A percentile compares a stretch with the other conserved stretches of the same genome.
Conservation (phyloP, 2,888 invertebrate species). For the Blera fallax region DNA sequence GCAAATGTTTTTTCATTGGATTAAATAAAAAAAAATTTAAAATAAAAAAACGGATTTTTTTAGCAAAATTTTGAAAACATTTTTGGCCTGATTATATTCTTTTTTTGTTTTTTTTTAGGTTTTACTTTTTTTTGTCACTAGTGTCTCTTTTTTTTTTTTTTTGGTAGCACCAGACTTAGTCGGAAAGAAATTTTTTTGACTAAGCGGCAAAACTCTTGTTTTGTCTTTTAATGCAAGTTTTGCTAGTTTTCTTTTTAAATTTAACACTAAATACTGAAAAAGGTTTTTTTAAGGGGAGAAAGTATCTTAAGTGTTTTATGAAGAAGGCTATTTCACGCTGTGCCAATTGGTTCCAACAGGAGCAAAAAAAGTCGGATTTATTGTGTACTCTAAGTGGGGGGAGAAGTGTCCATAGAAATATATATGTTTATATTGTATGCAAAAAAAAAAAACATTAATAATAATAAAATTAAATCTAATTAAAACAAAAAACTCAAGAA, state of each 20-base stretch:
- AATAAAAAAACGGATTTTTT: conserved; percentile 44
- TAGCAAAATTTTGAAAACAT: conserved; percentile 78
- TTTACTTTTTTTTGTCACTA: conserved; percentile 80
- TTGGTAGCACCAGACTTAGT: conserved; percentile 71
- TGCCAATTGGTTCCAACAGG: conserved; percentile 78
- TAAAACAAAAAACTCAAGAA: conserved; percentile 26
- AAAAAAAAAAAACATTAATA: conserved; percentile 24
- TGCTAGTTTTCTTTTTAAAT: conserved; percentile 53
- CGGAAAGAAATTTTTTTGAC: conserved; percentile 62
- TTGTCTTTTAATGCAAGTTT: conserved; percentile 46
- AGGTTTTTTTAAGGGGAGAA: conserved; percentile 33
- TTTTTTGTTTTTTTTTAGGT: conserved; percentile 72
- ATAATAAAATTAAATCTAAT: conserved; percentile 49
- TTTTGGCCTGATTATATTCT: conserved; percentile 80
- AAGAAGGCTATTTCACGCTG: conserved; percentile 58
- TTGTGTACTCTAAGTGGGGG: conserved; percentile 74
- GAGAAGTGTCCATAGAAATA: conserved; percentile 56
- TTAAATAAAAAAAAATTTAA: conserved; percentile 50
- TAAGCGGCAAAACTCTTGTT: conserved; percentile 56
- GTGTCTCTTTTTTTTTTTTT: conserved; percentile 82
- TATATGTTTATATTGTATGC: conserved; percentile 60
- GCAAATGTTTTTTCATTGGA: conserved; percentile 51
- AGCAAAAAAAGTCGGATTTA: conserved; percentile 75
- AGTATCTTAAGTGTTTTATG: conserved; percentile 16
- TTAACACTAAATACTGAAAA: conserved; percentile 66